Base-by-base conservation (phyloP, 2,888 invertebrate species). In the Stenoptilia bipunctidactyla region DNA sequence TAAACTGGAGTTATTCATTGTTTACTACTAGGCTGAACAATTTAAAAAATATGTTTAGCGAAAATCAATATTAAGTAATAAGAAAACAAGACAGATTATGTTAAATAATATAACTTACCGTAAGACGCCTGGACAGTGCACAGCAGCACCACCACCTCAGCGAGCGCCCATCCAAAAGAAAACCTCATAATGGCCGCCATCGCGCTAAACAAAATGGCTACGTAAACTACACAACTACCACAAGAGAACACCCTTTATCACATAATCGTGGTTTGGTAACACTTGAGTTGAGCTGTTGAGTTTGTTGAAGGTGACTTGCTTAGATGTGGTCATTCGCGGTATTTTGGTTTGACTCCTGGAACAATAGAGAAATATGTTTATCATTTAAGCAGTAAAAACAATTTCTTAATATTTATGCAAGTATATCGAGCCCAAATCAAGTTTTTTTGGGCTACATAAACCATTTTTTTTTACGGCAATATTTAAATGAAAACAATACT, bases 81-180 rank as follows among this genome's bases (percentile, higher is more conserved):
- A n/a, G n/a, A n/a, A n/a, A n/a, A n/a, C n/a, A n/a, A n/a, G n/a
- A n/a, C n/a, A n/a, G n/a, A n/a, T n/a, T n/a, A n/a, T n/a, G n/a
- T n/a, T n/a, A n/a, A n/a, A n/a, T n/a, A n/a, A n/a, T n/a, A n/a
- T n/a, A n/a, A 66, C 82, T 74, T 13, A 82, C 82, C 82, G 48
- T 80, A 69, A 48, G 80, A 72, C 27, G 80, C 79, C 52, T 76
- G 79, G 5, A 82, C 80, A 20, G 73, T 66, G 40, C 63, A 58
- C 30, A 80, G 55, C 55, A 80, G 64, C 53, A 80, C 48, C 41
- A 64, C 54, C 39, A 62, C 52, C 44, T 61, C 56, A 49, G 67
- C 44, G 50, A 66, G 34, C 58, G 42, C 66, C 67, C 51, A 64
- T 49, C 42, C 53, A 45, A 64, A 55, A 15, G 58, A 58, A 37